Conservation (phyloP, 2,113 vertebrate genomes). For the Ceyx margarethae region DNA sequence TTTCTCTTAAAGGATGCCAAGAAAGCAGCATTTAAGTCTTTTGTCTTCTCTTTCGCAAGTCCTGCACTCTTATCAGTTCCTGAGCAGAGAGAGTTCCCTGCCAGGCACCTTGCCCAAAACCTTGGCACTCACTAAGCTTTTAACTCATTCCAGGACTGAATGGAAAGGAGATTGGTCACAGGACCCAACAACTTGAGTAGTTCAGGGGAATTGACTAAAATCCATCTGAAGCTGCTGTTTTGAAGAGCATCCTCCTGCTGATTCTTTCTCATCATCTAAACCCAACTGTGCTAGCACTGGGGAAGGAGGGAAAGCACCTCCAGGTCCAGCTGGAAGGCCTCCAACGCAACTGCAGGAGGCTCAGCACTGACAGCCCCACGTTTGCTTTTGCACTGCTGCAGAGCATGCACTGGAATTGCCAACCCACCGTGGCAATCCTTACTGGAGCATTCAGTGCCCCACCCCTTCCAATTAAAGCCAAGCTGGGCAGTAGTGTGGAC, state of each 20-base stretch:
- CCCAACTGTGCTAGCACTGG: neutral
- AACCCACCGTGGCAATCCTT: neutral
- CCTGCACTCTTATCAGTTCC: constrained; percentile 14
- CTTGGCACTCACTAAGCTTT: constrained; percentile 21
- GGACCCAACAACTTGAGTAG: neutral
- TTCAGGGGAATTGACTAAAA: neutral
- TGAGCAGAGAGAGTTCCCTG: constrained; percentile 22
- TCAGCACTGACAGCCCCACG: rapidly evolving
- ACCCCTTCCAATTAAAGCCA: neutral
- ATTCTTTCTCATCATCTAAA: neutral
- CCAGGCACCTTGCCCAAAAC: constrained; percentile 39
- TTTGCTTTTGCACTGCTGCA: rapidly evolving
- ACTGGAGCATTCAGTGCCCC: neutral
- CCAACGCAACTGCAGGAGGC: rapidly evolving
- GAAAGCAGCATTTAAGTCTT: constrained; percentile 44
- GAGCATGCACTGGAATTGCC: neutral
- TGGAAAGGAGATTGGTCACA: rapidly evolving
- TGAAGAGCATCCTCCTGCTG: neutral
- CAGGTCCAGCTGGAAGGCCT: neutral
- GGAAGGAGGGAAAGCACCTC: neutral
- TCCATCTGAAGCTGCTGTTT: neutral
- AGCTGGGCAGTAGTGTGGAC: neutral
- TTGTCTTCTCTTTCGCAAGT: constrained; percentile 44
- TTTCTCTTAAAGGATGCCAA: constrained; percentile 44
- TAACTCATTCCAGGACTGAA: constrained; percentile 2